A percentile compares a stretch with the other conserved stretches of the same genome.
phyloP scores from a whole-genome alignment of 2,797 vertebrate genomes.

The Melanotaenia pygmaea region DNA sequence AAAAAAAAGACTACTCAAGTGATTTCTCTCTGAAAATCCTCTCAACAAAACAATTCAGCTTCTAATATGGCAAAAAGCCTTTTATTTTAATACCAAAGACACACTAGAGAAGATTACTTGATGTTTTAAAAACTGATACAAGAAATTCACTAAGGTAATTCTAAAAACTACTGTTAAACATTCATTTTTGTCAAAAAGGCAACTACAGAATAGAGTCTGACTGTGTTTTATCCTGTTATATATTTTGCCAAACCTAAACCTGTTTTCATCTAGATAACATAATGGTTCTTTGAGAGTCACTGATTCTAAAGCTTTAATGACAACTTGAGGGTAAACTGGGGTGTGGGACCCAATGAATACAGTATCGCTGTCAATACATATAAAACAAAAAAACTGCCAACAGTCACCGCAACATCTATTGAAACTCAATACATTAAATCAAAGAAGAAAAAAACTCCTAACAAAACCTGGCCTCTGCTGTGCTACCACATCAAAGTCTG shows the following conservation, averaged over 20 bases:
- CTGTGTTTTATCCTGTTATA: slow-evolving; percentile 43
- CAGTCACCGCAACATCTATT: slow-evolving; percentile 46
- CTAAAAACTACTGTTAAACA: slow-evolving; percentile 15
- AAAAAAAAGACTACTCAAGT: slow-evolving; percentile 4
- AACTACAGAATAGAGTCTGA: slow-evolving; percentile 19
- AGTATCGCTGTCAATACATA: slow-evolving; percentile 46
- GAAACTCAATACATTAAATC: slow-evolving; percentile 20
- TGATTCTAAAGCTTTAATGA: slow-evolving; percentile 60
- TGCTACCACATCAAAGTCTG: slow-evolving; percentile 70
- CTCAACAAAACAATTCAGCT: slow-evolving; percentile 7
- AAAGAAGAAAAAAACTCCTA: slow-evolving; percentile 66
- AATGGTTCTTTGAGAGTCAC: slow-evolving; percentile 42
- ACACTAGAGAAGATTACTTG: slow-evolving; percentile 20
- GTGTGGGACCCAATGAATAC: slow-evolving; percentile 36
- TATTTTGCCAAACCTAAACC: slow-evolving; percentile 64
- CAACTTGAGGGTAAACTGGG: slow-evolving; percentile 53
- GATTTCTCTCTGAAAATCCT: slow-evolving; percentile 1
- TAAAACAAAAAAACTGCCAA: slow-evolving; percentile 52
- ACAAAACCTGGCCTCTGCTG: slow-evolving; percentile 54
- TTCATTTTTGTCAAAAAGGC: slow-evolving; percentile 49
- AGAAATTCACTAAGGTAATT: slow-evolving; percentile 34
- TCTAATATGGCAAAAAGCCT: slow-evolving; percentile 4
- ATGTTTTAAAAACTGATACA: slow-evolving; percentile 47
- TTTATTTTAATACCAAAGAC: slow-evolving; percentile 2
- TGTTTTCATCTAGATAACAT: slow-evolving; percentile 41